Percentiles rank a stretch among this genome's conserved stretches.
Conservation (phyloP, 2,888 invertebrate genomes). For the Dasysyrphus albostriatus region DNA sequence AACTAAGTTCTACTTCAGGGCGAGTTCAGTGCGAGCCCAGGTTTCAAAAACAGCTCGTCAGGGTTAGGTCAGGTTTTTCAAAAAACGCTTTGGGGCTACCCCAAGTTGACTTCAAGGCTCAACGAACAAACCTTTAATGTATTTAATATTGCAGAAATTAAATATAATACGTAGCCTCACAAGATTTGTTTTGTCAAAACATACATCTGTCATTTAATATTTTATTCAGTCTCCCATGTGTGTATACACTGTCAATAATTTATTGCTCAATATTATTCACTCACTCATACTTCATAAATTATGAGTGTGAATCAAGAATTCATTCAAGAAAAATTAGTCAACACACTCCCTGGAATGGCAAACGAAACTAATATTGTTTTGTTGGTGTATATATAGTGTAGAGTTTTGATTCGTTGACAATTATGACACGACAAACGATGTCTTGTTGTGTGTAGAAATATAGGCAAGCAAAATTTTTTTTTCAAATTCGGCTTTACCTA, state of each 20-base stretch:
- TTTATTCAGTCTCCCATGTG: neutral
- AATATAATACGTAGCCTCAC: neutral
- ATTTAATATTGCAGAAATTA: neutral
- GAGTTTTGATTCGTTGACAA: neutral
- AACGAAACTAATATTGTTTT: slow-evolving; percentile 24
- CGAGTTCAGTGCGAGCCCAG: too few species aligned
- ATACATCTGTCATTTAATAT: neutral
- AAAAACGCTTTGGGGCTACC: too few species aligned
- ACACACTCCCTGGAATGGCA: slow-evolving; percentile 39
- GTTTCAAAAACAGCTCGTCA: too few species aligned
- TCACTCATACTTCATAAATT: slow-evolving; percentile 23
- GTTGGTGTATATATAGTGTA: neutral
- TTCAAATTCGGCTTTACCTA: neutral
- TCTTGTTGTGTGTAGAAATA: slow-evolving; percentile 28
- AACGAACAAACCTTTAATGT: too few species aligned
- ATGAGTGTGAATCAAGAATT: slow-evolving; percentile 46
- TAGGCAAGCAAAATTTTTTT: neutral
- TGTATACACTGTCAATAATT: neutral
- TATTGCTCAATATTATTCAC: neutral
- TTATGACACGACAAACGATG: slow-evolving; percentile 24
- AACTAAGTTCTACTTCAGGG: too few species aligned
- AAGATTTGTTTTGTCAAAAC: neutral
- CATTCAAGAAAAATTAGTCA: slow-evolving; percentile 69
- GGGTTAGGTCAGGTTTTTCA: too few species aligned
- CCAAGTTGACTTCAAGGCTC: too few species aligned